A percentile compares a stretch with the other conserved stretches of the same genome.
phyloP scores from a whole-genome alignment of 2,888 invertebrate genomes.

The Bombyx huttoni region DNA sequence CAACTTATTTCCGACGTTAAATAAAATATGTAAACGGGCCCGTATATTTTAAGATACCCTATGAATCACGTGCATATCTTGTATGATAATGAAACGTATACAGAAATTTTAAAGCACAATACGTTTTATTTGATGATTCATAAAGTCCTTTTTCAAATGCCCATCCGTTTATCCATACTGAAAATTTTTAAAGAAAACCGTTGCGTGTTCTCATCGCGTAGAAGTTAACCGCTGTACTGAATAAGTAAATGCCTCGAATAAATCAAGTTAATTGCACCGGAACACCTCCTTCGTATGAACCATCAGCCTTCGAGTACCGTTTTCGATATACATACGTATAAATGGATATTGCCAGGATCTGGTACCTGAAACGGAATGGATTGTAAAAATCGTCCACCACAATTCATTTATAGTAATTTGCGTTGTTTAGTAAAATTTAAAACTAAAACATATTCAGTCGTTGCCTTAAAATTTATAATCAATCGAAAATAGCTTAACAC shows the following conservation, averaged over 20 bases:
- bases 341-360: not conserved
- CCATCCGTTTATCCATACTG: not conserved
- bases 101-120: not conserved
- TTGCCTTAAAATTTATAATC: not conserved
- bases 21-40: not conserved
- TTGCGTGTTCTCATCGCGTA: conserved; percentile 8
- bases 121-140: not conserved
- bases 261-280: conserved; percentile 71
- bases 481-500: conserved; percentile 12
- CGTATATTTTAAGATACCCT: not conserved
- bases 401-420: too few species aligned
- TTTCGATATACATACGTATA: conserved; percentile 30
- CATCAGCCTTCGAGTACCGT: conserved; percentile 43
- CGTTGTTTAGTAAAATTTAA: too few species aligned
- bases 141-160: not conserved
- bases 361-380: not conserved
- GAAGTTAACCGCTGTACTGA: conserved; percentile 41
- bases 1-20: not conserved
- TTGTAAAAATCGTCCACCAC: not conserved
- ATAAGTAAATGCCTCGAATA: conserved; percentile 68
- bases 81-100: not conserved
- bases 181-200: not conserved
- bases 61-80: not conserved
- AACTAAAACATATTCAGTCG: too few species aligned
- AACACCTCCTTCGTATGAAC: conserved; percentile 62